These are phyloP conservation scores for Amblyjoppa proteus DNA, from an alignment of 2,888 invertebrate species.

Conservation along the genomic window DNA sequence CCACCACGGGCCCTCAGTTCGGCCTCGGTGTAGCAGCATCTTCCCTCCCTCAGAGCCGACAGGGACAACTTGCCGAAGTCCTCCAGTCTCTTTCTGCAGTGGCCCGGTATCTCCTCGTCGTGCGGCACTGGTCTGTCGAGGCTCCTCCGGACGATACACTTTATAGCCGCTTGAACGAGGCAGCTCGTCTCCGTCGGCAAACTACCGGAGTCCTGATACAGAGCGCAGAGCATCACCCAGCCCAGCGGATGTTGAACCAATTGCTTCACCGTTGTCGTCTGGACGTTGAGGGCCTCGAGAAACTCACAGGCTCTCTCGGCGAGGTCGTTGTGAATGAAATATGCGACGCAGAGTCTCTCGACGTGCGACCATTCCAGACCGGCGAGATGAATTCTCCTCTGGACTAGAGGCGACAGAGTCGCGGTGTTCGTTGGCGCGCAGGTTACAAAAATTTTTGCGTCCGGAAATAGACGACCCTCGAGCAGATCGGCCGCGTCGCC, in stretches of 20 bases:
- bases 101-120: conserved; percentile 83
- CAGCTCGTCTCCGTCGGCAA: conserved; percentile 82
- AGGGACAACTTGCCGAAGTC: conserved; percentile 86
- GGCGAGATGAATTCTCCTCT: conserved; percentile 85
- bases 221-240: conserved; percentile 86
- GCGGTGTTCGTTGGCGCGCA: conserved; percentile 84
- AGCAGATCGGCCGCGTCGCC: conserved; percentile 86
- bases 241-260: conserved; percentile 86
- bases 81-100: conserved; percentile 85
- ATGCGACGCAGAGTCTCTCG: conserved; percentile 85
- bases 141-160: conserved; percentile 85
- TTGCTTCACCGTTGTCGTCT: conserved; percentile 82
- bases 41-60: conserved; percentile 85
- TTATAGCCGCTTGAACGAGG: conserved; percentile 84
- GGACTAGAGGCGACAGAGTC: conserved; percentile 84
- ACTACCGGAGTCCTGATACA: conserved; percentile 84
- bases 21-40: conserved; percentile 85
- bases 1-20: conserved; percentile 85
- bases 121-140: conserved; percentile 79
- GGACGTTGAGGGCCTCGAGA: conserved; percentile 84
- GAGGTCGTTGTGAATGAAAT: conserved; percentile 85
- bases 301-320: conserved; percentile 83
- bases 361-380: conserved; percentile 86
- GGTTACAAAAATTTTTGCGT: conserved; percentile 86
- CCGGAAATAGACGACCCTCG: conserved; percentile 86